Evolutionary conservation across 1,140 invertebrate genomes (phyloP).

Genomic region (Drosophila kohkoa): DNA sequence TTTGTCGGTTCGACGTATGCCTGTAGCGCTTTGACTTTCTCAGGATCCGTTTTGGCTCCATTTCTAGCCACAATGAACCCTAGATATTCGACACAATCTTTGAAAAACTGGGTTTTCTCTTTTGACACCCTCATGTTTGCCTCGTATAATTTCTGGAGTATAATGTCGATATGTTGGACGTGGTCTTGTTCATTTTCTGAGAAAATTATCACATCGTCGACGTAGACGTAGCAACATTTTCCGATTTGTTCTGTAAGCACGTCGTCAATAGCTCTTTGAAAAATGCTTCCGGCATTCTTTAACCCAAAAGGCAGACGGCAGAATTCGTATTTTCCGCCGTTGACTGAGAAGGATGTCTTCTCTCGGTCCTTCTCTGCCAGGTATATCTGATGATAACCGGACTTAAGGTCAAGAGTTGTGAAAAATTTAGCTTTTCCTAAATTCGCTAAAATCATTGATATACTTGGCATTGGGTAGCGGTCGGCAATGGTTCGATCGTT

Average conservation of each 20-base stretch:
- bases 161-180: background rate
- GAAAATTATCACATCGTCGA: slow-evolving; percentile 1
- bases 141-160: slow-evolving; percentile 7
- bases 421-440: background rate
- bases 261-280: slow-evolving; percentile 1
- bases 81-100: no score
- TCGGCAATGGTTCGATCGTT: no score
- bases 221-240: background rate
- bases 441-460: no score
- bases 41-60: background rate
- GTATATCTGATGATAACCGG: background rate
- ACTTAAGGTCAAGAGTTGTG: background rate
- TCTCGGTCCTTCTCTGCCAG: background rate
- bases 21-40: no score
- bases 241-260: background rate
- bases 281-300: slow-evolving; percentile 2
- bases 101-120: background rate
- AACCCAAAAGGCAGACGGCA: slow-evolving; percentile 2
- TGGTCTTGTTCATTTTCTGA: background rate
- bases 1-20: no score
- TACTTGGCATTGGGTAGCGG: no score
- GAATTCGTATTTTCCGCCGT: slow-evolving; percentile 2
- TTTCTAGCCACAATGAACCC: background rate
- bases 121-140: background rate
- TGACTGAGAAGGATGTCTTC: background rate